Conservation (phyloP, 2,888 invertebrate species). For the Bombylius discolor region DNA sequence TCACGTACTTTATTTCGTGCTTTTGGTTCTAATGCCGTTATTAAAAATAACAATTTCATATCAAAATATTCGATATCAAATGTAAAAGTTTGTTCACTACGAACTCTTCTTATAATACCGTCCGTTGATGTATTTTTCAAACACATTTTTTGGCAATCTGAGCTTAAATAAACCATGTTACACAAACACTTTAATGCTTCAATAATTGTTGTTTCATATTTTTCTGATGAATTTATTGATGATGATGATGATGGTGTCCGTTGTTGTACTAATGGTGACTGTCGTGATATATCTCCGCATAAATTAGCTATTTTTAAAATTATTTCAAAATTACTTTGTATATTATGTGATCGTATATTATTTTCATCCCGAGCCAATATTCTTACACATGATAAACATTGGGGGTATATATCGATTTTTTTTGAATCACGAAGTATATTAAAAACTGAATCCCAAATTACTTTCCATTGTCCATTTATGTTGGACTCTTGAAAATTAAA, state of each 20-base stretch:
- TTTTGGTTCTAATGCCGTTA: slow-evolving; percentile 68
- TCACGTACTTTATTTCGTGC: slow-evolving; percentile 51
- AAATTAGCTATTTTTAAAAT: slow-evolving; percentile 56
- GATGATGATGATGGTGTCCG: too few species aligned
- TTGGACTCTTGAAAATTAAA: slow-evolving; percentile 30
- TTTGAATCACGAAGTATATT: slow-evolving; percentile 26
- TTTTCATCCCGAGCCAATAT: slow-evolving; percentile 63
- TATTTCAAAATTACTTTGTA: slow-evolving; percentile 55
- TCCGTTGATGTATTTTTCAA: slow-evolving; percentile 51
- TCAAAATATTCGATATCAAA: slow-evolving; percentile 61
- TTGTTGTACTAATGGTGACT: slow-evolving; percentile 16
- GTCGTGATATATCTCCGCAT: slow-evolving; percentile 29
- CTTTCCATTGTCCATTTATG: slow-evolving; percentile 30
- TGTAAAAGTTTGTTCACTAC: slow-evolving; percentile 30
- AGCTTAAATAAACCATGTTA: slow-evolving; percentile 73
- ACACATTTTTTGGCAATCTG: slow-evolving; percentile 46
- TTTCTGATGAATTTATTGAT: slow-evolving; percentile 34
- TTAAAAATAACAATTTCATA: slow-evolving; percentile 74
- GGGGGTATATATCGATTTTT: slow-evolving; percentile 20
- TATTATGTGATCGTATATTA: slow-evolving; percentile 48
- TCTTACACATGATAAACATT: slow-evolving; percentile 31
- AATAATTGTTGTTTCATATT: slow-evolving; percentile 36
- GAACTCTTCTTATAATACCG: slow-evolving; percentile 57
- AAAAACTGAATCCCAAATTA: slow-evolving; percentile 31
- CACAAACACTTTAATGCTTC: slow-evolving; percentile 82